Evolutionary conservation across 2,113 vertebrate genomes (phyloP).

Genomic region (Ptilonorhynchus violaceus): DNA sequence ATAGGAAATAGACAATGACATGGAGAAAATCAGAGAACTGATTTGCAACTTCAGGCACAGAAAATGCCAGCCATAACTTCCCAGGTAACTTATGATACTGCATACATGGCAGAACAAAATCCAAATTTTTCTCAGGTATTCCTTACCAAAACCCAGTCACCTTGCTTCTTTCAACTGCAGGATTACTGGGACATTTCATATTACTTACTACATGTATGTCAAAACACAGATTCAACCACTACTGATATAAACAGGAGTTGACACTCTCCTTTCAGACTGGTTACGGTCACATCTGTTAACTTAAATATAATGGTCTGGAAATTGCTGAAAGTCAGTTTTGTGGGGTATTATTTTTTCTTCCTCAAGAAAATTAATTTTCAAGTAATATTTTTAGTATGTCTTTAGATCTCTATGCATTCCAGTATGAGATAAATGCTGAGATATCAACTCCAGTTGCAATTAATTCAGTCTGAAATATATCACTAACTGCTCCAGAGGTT

Average conservation of each 20-base stretch:
- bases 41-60: not conserved
- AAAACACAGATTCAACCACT: not conserved
- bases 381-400: not conserved
- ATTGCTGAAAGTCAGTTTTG: not conserved
- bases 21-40: not conserved
- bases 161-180: not conserved
- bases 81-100: rapidly evolving
- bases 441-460: not conserved
- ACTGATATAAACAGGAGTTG: not conserved
- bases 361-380: not conserved
- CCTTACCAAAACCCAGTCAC: not conserved
- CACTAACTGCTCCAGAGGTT: not conserved
- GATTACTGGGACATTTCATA: not conserved
- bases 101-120: not conserved
- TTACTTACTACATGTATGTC: not conserved
- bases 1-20: not conserved
- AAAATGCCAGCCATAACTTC: not conserved
- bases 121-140: not conserved
- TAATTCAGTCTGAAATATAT: not conserved
- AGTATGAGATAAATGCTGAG: not conserved
- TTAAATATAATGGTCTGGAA: not conserved
- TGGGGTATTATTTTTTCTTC: not conserved
- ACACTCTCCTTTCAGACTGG: not conserved
- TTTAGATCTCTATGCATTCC: not conserved
- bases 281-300: not conserved